A percentile compares a stretch with the other conserved stretches of the same genome.
Conservation (phyloP, 2,113 vertebrate species). For the Sciurus niger region DNA sequence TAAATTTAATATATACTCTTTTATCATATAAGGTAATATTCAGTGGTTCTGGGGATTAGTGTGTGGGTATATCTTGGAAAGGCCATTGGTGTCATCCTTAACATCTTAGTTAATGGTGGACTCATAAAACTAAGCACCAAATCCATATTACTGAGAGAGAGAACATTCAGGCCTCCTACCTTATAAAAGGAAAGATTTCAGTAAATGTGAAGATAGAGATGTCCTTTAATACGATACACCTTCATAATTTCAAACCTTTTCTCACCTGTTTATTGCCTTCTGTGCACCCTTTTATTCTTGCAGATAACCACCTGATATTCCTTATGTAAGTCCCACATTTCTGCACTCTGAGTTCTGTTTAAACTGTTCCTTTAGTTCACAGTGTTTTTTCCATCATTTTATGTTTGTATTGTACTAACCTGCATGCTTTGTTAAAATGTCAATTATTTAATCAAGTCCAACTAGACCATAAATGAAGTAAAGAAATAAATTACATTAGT, state of each 20-base stretch:
- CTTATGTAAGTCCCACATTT: not conserved
- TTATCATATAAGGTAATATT: not conserved
- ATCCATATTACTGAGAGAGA: not conserved
- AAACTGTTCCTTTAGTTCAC: not conserved
- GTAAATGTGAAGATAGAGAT: not conserved
- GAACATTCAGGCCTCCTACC: accelerated
- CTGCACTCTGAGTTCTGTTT: not conserved
- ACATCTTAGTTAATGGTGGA: not conserved
- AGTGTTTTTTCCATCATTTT: not conserved
- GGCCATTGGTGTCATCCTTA: not conserved
- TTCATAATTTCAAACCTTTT: not conserved
- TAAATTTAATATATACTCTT: not conserved
- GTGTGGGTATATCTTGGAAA: not conserved
- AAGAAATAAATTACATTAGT: not conserved
- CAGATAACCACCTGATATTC: not conserved
- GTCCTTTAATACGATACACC: not conserved
- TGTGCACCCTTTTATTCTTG: not conserved
- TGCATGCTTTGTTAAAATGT: slow-evolving; percentile 34
- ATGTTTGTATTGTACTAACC: not conserved
- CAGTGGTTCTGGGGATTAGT: not conserved
- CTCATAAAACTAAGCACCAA: not conserved
- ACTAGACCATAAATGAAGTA: not conserved
- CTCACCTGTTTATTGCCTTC: not conserved
- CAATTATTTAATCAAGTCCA: slow-evolving; percentile 16
- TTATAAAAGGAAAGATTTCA: not conserved